phyloP scores from a whole-genome alignment of 1,140 invertebrate species.

The Formica exsecta region DNA sequence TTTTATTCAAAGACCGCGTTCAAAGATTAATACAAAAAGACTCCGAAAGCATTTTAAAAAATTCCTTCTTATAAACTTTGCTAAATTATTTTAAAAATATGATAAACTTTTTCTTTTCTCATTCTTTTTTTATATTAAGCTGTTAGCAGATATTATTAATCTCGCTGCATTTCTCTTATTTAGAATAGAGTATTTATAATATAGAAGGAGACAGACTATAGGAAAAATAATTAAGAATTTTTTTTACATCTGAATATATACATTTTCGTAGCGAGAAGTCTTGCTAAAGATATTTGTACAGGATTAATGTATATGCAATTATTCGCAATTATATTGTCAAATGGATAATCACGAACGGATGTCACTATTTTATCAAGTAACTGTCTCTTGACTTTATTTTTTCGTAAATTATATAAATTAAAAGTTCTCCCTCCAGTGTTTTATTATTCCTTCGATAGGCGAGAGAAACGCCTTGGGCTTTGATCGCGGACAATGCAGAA shows the following conservation, averaged over 20 bases:
- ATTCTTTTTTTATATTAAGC: too few relatives aligned
- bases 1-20: too few relatives aligned
- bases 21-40: too few relatives aligned
- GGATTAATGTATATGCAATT: background rate
- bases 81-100: too few relatives aligned
- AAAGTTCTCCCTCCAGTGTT: constrained; percentile 21
- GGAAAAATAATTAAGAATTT: background rate
- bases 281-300: background rate
- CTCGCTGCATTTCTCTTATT: background rate
- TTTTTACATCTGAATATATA: background rate
- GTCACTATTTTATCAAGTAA: background rate
- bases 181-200: background rate
- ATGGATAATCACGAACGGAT: background rate
- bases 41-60: too few relatives aligned
- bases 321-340: background rate
- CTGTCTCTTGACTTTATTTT: constrained; percentile 1
- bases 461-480: constrained; percentile 17
- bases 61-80: too few relatives aligned
- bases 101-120: too few relatives aligned
- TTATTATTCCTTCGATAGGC: constrained; percentile 29
- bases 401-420: constrained; percentile 54
- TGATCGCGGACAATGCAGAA: constrained; percentile 52
- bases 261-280: background rate
- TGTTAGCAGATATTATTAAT: too few relatives aligned
- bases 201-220: background rate